Conservation (phyloP, 2,113 vertebrate genomes). For the Mustela lutreola region DNA sequence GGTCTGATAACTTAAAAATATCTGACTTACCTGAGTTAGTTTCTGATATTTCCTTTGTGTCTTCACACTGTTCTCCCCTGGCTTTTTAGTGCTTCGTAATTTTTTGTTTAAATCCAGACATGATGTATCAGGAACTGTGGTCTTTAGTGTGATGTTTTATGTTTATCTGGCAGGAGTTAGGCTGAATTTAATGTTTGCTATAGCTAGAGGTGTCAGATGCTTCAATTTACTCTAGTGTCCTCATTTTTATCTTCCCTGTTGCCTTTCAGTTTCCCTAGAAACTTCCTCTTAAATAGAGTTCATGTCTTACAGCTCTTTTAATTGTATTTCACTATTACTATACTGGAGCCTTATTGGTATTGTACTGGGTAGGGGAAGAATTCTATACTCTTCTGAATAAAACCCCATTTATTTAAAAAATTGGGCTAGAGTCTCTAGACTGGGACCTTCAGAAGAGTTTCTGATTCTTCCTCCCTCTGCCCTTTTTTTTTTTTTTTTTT, state of each 20-base stretch:
- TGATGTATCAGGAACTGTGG: neutral
- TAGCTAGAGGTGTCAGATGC: neutral
- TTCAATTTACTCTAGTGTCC: neutral
- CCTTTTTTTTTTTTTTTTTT: neutral
- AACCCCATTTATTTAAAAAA: neutral
- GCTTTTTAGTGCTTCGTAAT: neutral
- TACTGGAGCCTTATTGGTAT: neutral
- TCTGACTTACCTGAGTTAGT: neutral
- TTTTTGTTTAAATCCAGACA: neutral
- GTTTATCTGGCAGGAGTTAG: neutral
- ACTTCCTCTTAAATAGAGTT: neutral
- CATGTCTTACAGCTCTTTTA: neutral
- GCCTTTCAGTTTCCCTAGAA: neutral
- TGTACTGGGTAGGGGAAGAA: neutral
- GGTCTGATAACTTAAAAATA: neutral
- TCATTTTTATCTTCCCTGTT: neutral
- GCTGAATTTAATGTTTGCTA: neutral
- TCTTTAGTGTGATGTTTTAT: neutral
- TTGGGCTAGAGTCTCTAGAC: neutral
- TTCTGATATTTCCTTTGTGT: neutral
- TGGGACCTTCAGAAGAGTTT: neutral
- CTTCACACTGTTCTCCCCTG: neutral
- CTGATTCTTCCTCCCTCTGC: neutral
- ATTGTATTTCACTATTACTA: neutral
- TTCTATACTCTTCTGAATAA: neutral